Base-by-base conservation (phyloP, 2,888 invertebrate genomes). In the Eupithecia pulchellata region DNA sequence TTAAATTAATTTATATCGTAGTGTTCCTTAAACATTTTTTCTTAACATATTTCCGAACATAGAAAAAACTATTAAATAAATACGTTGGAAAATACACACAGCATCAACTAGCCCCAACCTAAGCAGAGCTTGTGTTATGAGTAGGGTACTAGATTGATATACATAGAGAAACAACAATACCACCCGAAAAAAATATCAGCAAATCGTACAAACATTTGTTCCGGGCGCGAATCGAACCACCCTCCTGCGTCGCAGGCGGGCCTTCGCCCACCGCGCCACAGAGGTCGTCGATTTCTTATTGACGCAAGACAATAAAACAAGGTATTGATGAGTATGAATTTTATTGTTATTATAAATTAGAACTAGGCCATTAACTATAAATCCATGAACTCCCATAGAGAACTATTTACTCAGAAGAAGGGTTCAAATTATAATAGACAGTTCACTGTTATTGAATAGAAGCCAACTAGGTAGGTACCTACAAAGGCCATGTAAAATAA, bases 401-500 rank as follows among this genome's bases (percentile, higher is more conserved):
- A 11, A 52, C 47, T 6, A 30, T 29, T 17, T 4, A 57, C 57
- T 30, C 36, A 20, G 17, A 58, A n/a, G n/a, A 25, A 25, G 57
- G 58, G 72, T 71, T 74, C 67, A 30, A 29, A 34, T 47, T 67
- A 29, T n/a, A 71, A 47, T 74, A 74, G 74, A 30, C 58, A 57
- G 30, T 30, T n/a, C 27, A 34, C 52, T 75, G 87, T 83, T 83
- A 86, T 88, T 88, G 87, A 88, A 86, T 58, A 71, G 76, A n/a
- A 74, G 87, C 87, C 87, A 88, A 87, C 74, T 82, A 76, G 74
- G 78, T 78, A 47, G 20, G 20, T 47, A 47, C 47, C 20, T 20
- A 75, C 78, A 78, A 77, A 79, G 80, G 86, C 86, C 86, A 84
- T 85, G 77, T 83, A 82, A 82, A 84, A 87, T 83, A 86, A 84